Conservation (phyloP, 2,888 invertebrate species). For the Ryuthela nishihirai region DNA sequence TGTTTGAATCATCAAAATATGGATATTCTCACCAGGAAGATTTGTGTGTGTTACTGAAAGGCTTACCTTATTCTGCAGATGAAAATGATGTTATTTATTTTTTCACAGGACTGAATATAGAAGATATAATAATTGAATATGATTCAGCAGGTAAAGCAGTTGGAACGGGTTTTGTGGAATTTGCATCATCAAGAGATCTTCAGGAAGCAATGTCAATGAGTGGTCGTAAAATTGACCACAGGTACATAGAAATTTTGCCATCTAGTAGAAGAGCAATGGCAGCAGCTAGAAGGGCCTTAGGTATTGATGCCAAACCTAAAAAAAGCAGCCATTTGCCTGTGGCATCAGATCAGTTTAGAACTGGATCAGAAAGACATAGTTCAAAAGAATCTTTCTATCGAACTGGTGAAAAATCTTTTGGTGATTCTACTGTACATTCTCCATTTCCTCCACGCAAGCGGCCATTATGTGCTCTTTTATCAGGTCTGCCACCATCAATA, state of each 20-base stretch:
- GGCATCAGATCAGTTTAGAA: too few relatives aligned
- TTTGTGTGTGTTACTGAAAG: constrained; percentile 55
- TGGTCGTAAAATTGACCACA: constrained; percentile 46
- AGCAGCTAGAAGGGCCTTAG: constrained; percentile 39
- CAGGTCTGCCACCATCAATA: constrained; percentile 62
- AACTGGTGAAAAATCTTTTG: too few relatives aligned
- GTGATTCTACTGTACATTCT: too few relatives aligned
- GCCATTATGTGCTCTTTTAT: constrained; percentile 37
- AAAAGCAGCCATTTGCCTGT: too few relatives aligned
- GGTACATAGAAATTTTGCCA: constrained; percentile 47
- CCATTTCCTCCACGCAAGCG: constrained; percentile 8
- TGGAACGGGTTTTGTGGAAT: constrained; percentile 71
- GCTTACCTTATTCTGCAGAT: constrained; percentile 68
- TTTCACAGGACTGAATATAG: constrained; percentile 62
- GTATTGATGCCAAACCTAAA: too few relatives aligned
- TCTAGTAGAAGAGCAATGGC: constrained; percentile 47
- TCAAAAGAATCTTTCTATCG: too few relatives aligned
- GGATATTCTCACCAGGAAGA: background rate
- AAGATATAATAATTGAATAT: constrained; percentile 63
- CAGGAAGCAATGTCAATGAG: constrained; percentile 57
- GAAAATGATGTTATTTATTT: constrained; percentile 76
- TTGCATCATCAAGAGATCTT: constrained; percentile 69
- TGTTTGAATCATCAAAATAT: too few relatives aligned
- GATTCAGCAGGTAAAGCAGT: constrained; percentile 49
- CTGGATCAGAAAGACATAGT: too few relatives aligned